Percentiles rank a stretch among this genome's conserved stretches.
Conservation (phyloP, 2,797 vertebrate species). For the Mionectes olivaceus region DNA sequence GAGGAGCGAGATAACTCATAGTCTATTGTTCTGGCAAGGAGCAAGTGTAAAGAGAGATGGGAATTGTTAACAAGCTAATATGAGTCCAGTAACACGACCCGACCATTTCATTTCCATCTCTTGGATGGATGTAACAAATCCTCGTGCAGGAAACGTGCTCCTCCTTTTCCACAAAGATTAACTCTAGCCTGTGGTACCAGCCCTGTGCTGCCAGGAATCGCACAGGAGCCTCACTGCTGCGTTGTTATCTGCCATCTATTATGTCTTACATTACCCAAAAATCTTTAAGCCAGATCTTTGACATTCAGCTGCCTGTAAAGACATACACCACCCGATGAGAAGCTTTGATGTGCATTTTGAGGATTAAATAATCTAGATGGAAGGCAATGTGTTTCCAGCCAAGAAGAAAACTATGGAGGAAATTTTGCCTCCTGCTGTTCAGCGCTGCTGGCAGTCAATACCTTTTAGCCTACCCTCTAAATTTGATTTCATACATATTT, state of each 20-base stretch:
- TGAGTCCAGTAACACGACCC: slow-evolving; percentile 61
- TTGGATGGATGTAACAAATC: slow-evolving; percentile 67
- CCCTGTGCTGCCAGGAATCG: slow-evolving; percentile 80
- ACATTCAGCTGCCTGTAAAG: slow-evolving; percentile 90
- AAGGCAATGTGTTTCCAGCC: slow-evolving; percentile 86
- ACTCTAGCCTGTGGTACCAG: slow-evolving; percentile 64
- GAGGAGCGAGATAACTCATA: slow-evolving; percentile 65
- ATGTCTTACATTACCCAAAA: slow-evolving; percentile 92
- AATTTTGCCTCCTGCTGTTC: slow-evolving; percentile 91
- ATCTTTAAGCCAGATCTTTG: slow-evolving; percentile 91
- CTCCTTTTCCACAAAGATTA: slow-evolving; percentile 74
- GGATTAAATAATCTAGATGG: slow-evolving; percentile 97
- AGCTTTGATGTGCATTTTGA: slow-evolving; percentile 96
- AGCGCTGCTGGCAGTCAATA: slow-evolving; percentile 84
- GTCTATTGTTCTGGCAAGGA: slow-evolving; percentile 63
- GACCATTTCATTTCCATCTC: slow-evolving; percentile 61
- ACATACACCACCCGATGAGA: slow-evolving; percentile 90
- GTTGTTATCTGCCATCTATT: slow-evolving; percentile 92
- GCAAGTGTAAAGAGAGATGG: slow-evolving; percentile 62
- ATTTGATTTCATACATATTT: slow-evolving; percentile 88
- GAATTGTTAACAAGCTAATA: slow-evolving; percentile 70
- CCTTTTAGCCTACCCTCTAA: slow-evolving; percentile 87
- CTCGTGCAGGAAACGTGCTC: slow-evolving; percentile 52
- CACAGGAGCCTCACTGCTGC: slow-evolving; percentile 83
- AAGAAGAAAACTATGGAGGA: slow-evolving; percentile 86